Conservation (phyloP, 2,113 vertebrate species). For the Girardinichthys multiradiatus region DNA sequence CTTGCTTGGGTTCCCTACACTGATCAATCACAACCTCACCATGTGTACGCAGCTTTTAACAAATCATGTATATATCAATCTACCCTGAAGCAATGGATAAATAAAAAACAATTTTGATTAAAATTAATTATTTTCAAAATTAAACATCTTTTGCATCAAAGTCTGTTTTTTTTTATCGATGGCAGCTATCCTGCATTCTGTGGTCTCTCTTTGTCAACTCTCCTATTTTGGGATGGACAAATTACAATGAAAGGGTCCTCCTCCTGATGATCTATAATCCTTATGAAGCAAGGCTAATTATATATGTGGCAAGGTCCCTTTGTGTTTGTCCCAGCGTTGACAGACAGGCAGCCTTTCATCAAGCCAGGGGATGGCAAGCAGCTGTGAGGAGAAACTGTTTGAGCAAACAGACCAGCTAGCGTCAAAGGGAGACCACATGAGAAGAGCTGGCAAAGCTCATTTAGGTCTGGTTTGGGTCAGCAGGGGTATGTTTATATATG, state of each 20-base stretch:
- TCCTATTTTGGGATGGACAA: conserved; percentile 56
- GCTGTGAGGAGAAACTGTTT: conserved; percentile 69
- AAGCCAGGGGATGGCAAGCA: conserved; percentile 68
- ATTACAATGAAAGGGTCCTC: conserved; percentile 59
- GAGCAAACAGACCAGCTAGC: conserved; percentile 62
- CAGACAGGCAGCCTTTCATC: conserved; percentile 74
- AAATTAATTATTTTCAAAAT: too few relatives aligned
- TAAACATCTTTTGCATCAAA: conserved; percentile 57
- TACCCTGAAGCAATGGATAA: conserved; percentile 50
- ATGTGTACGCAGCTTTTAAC: conserved; percentile 34
- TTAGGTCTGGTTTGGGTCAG: conserved; percentile 70
- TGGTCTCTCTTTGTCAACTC: conserved; percentile 55
- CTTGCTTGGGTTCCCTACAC: neutral
- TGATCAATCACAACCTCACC: conserved; percentile 23
- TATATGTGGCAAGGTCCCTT: conserved; percentile 63
- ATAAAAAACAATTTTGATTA: conserved; percentile 66
- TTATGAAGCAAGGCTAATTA: conserved; percentile 67
- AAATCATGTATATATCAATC: conserved; percentile 66
- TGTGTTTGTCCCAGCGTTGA: conserved; percentile 62
- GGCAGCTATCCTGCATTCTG: conserved; percentile 46
- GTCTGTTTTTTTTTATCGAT: conserved; percentile 28
- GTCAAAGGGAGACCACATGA: conserved; percentile 75
- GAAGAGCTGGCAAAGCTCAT: conserved; percentile 58
- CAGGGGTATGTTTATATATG: conserved; percentile 52
- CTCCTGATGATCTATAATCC: conserved; percentile 66